Percentiles rank a stretch among this genome's conserved stretches.
phyloP scores from a whole-genome alignment of 2,113 vertebrate genomes.

The Cyprinodon variegatus region DNA sequence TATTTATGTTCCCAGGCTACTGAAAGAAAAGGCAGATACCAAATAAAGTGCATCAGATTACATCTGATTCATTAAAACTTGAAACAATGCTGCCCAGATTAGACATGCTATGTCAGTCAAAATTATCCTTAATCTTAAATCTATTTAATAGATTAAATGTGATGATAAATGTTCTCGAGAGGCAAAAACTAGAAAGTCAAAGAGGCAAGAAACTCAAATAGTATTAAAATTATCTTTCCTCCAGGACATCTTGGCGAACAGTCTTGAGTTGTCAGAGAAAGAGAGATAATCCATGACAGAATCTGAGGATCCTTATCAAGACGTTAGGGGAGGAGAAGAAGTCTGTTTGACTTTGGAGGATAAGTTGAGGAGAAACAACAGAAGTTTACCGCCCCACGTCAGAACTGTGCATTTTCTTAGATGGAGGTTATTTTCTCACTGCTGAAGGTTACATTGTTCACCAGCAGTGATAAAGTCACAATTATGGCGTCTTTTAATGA shows the following conservation, averaged over 20 bases:
- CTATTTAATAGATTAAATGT: background rate
- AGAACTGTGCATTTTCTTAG: background rate
- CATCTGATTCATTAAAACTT: background rate
- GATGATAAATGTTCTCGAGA: background rate
- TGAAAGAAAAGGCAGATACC: background rate
- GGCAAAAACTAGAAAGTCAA: background rate
- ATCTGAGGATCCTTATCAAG: constrained; percentile 68
- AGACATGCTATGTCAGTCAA: background rate
- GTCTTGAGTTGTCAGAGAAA: constrained; percentile 43
- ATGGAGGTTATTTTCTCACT: background rate
- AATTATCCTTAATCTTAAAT: background rate
- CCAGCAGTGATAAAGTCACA: background rate
- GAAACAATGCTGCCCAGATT: background rate
- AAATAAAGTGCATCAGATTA: background rate
- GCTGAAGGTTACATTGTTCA: background rate
- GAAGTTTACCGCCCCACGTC: constrained; percentile 1
- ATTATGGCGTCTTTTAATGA: background rate
- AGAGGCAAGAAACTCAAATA: background rate
- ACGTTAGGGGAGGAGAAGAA: constrained; percentile 31
- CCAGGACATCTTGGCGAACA: constrained; percentile 44
- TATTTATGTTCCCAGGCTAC: background rate
- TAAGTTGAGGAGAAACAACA: constrained; percentile 39
- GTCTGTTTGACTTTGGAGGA: constrained; percentile 48
- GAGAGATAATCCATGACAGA: constrained; percentile 67
- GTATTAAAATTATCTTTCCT: constrained; percentile 50